Evolutionary conservation across 1,140 invertebrate species (phyloP).

Genomic region (Drosophila sp.): DNA sequence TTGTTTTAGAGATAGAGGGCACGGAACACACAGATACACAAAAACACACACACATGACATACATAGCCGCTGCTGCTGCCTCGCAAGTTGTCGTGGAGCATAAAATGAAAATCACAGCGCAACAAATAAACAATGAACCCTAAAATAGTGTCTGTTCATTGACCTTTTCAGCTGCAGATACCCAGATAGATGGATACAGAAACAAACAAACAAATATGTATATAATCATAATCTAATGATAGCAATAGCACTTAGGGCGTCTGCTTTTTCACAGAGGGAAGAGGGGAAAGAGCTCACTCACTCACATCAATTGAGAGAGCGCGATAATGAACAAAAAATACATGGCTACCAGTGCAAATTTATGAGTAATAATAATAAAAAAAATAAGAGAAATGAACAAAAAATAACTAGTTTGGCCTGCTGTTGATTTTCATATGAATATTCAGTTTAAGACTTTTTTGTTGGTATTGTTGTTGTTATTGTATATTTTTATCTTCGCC

Average conservation of each 20-base stretch:
- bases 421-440: constrained; percentile 30
- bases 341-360: constrained; percentile 9
- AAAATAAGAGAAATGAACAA: neutral
- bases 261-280: neutral
- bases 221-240: constrained; percentile 24
- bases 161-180: constrained; percentile 37
- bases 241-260: constrained; percentile 28
- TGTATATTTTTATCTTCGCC: constrained; percentile 15
- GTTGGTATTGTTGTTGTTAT: constrained; percentile 13
- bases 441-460: constrained; percentile 28
- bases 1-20: constrained; percentile 20
- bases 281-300: neutral
- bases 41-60: too few relatives aligned
- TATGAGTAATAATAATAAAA: constrained; percentile 6
- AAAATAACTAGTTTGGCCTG: constrained; percentile 32
- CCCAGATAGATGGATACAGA: constrained; percentile 20
- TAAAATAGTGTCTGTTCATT: constrained; percentile 61
- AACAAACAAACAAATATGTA: constrained; percentile 27
- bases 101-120: constrained; percentile 52
- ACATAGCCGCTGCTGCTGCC: neutral
- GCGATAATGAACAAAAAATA: neutral
- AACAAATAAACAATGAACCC: constrained; percentile 65
- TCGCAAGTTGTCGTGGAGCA: constrained; percentile 15
- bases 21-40: neutral
- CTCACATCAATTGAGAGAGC: neutral